Base-by-base conservation (phyloP, 2,113 vertebrate genomes). In the Oophaga pumilio region DNA sequence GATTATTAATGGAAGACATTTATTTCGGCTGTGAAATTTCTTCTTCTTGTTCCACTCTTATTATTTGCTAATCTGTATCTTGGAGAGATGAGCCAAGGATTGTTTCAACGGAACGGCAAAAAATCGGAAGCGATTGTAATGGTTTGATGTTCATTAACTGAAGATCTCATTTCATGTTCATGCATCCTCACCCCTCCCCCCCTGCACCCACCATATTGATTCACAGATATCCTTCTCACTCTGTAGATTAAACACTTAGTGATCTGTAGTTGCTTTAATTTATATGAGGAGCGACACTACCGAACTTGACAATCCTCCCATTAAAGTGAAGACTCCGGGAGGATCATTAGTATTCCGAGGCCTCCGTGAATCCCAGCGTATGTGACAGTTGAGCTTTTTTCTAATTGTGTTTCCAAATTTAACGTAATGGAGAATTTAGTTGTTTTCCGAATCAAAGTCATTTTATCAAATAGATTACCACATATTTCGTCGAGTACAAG, bases 351-450 rank as follows among this genome's bases (percentile, higher is more conserved):
- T 52, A 68, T 82, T 43, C 33, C 6, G 22, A 68, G 14, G 43
- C 22, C 11, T 14, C 79, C 20, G 56, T 43, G 79, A 66, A 69
- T 69, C 82, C 28, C 66, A 15, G 22, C 20, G 26, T 49, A 64
- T 52, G 81, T 84, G 66, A 84, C 82, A 84, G 33, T 66, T 68
- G 11, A 50, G 28, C 59, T 86, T 53, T 59, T 66, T 92, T 90
- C 89, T 91, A 92, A 93, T 91, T 91, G 91, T 93, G 82, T 93
- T 92, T 90, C 91, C 89, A 92, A 91, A 92, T 91, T 87, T 90
- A 89, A 90, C 91, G 89, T 90, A 91, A 0, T 60, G 74, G 89
- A 89, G 90, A 90, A 91, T 92, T 91, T 90, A 90, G 90, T 92
- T 91, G 91, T 91, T 90, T 92, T 93, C 91, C 82, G 90, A 89